Conservation (phyloP, 1,140 invertebrate species). For the Sipha flava region DNA sequence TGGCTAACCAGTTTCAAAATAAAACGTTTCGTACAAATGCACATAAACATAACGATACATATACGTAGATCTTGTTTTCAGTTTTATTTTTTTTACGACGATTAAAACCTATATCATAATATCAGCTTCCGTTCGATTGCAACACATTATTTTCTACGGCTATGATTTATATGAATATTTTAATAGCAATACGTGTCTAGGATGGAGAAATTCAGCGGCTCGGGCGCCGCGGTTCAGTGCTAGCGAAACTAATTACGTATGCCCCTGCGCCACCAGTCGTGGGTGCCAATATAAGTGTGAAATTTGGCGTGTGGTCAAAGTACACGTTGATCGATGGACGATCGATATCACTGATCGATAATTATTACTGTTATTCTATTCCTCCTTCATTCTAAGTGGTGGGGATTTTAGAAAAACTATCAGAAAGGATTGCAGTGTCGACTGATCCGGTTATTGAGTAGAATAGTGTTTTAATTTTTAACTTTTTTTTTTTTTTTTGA, state of each 20-base stretch:
- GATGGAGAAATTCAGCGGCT: background rate
- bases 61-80: too few relatives aligned
- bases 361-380: background rate
- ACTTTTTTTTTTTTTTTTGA: background rate
- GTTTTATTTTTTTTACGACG: too few relatives aligned
- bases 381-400: background rate
- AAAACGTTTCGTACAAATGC: too few relatives aligned
- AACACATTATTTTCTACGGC: too few relatives aligned
- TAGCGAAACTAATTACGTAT: conserved; percentile 21
- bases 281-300: conserved; percentile 7
- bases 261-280: background rate
- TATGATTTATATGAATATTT: too few relatives aligned
- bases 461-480: background rate
- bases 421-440: background rate
- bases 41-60: too few relatives aligned
- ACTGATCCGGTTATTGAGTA: background rate
- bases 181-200: background rate
- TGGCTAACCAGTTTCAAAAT: too few relatives aligned
- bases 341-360: background rate
- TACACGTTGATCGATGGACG: background rate
- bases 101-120: too few relatives aligned
- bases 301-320: conserved; percentile 8
- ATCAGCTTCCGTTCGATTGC: too few relatives aligned
- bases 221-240: background rate
- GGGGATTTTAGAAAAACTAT: background rate